Base-by-base conservation (phyloP, 2,888 invertebrate species). In the Sisyra nigra region DNA sequence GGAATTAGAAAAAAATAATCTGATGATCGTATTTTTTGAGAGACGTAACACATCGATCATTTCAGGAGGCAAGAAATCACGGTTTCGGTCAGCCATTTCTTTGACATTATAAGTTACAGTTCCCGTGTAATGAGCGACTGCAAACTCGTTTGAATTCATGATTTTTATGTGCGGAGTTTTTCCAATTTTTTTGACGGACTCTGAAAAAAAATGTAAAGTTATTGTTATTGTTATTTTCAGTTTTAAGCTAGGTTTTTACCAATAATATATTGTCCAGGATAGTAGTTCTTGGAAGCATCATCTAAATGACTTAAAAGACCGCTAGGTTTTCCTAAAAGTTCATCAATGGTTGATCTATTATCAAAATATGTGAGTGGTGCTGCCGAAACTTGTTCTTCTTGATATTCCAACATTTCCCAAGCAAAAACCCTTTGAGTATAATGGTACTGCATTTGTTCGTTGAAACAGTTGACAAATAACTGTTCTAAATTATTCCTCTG, bases 361-460 rank as follows among this genome's bases (percentile, higher is more conserved):
- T 92, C 88, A 57, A 87, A 86, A 58, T 80, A 93, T 51, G 78
- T 76, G 29, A 89, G 68, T 24, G 72, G 68, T 33, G 74, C 69
- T n/a, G 72, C 67, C 6, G 79, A 72, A 37, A 89, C 69, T 15
- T 80, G 82, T 58, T 93, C 92, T 47, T 84, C 84, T 47, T 80
- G 76, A 54, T 66, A 59, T 56, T 72, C 72, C 51, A 75, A 76
- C 79, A 86, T 80, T 70, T 93, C 93, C 82, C 87, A 91, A 5
- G 80, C 80, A 61, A 93, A 94, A 47, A 88, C 74, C 55, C 85
- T 74, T 61, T 94, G 93, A 54, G 91, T 85, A 60, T 89, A 94
- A 52, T 88, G 79, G 58, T 88, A 93, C 57, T 93, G 92, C 57
- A 94, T 73, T 62, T 93, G 91, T 58, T 94, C 93, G 57, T 93